These are phyloP conservation scores for Ardeotis arabs DNA, from an alignment of 2,113 vertebrate species.

Conservation along the genomic window DNA sequence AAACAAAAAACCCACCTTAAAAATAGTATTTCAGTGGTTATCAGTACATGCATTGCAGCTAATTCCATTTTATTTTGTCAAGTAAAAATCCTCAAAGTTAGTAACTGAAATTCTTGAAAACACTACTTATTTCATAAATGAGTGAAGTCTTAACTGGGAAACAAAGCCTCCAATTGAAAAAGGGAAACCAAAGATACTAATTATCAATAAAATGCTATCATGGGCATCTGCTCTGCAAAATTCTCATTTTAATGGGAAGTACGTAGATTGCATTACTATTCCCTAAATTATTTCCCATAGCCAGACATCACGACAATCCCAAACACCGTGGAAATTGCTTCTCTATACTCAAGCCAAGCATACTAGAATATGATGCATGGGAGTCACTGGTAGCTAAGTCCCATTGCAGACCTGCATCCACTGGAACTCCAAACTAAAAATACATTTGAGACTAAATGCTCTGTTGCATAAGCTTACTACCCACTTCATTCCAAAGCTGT, in stretches of 20 bases:
- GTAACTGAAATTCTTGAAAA: neutral
- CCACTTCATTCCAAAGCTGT: neutral
- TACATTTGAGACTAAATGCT: neutral
- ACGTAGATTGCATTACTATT: neutral
- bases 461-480: neutral
- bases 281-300: neutral
- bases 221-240: neutral
- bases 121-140: neutral
- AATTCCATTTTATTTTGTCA: neutral
- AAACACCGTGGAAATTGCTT: neutral
- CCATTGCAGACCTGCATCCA: neutral
- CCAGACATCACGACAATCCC: neutral
- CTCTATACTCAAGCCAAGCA: neutral
- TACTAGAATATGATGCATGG: fast-evolving
- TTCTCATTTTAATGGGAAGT: neutral
- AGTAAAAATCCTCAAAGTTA: neutral
- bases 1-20: neutral
- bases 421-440: neutral
- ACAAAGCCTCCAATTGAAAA: neutral
- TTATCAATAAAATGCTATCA: neutral
- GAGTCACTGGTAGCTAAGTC: neutral
- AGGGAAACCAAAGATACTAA: neutral
- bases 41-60: neutral
- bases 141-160: neutral
- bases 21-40: neutral